phyloP scores from a whole-genome alignment of 2,113 vertebrate genomes.

The Astur gentilis region DNA sequence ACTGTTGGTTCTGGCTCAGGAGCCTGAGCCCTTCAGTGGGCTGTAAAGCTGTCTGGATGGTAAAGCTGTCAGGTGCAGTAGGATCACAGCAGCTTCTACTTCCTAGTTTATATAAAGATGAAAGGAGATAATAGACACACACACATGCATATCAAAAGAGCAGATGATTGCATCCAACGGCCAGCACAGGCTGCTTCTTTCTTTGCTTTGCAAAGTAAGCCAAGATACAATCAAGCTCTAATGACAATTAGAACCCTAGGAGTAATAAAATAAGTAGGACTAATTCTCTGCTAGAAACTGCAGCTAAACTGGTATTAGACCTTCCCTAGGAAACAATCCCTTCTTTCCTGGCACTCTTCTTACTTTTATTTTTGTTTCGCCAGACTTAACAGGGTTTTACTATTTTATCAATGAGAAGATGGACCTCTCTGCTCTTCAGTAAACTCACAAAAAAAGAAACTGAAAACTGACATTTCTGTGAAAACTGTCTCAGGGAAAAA shows the following conservation, averaged over 20 bases:
- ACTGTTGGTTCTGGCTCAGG: neutral
- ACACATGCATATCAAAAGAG: constrained; percentile 12
- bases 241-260: neutral
- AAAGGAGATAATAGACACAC: neutral
- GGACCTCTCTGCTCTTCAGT: neutral
- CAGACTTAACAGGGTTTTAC: neutral
- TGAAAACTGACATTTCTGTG: neutral
- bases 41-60: neutral
- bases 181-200: neutral
- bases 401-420: neutral
- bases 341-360: neutral
- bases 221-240: neutral
- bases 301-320: neutral
- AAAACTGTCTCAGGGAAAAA: neutral
- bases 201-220: neutral
- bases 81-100: neutral
- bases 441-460: neutral
- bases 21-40: neutral
- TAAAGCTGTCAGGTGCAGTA: constrained; percentile 7
- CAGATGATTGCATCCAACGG: neutral
- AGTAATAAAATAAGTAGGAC: neutral
- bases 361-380: neutral
- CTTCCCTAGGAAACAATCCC: neutral
- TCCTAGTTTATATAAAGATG: neutral
- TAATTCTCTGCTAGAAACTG: neutral